Base-by-base conservation (phyloP, 2,888 invertebrate genomes). In the Dugesia japonica region DNA sequence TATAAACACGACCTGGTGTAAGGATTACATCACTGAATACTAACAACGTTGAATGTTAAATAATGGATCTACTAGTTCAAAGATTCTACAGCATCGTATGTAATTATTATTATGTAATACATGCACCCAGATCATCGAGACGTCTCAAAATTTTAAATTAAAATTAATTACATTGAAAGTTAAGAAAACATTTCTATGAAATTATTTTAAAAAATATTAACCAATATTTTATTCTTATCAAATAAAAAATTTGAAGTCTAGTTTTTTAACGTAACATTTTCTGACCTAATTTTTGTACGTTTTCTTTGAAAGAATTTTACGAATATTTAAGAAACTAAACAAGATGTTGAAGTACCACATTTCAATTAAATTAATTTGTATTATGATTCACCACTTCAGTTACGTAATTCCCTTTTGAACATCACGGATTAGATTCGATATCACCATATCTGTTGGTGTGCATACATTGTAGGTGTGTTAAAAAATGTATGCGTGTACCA, bases 1-100 rank as follows among this genome's bases (percentile, higher is more conserved):
- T 56, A 56, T 56, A 56, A 56, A 56, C 56, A 56, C 56, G 56
- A 56, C 56, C 56, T 56, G 56, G 56, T 56, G 56, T 56, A 56
- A 56, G 56, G 56, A 56, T 56, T 56, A 56, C 56, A 56, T 56
- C 56, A 56, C 23, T 4, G 17, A 56, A 56, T 56, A 56, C 56
- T 56, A 56, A 56, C 56, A 56, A 56, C 56, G 56, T 56, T 56
- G 56, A 56, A 56, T 56, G 56, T 56, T 56, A 56, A 56, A 56
- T 56, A 56, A 56, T 56, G 56, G 56, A 56, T 56, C 56, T 56
- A n/a, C 56, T 56, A 56, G 56, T 56, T 56, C 56, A 56, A 56
- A 56, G 56, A 56, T 56, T 56, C 56, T 56, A 56, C 56, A 56
- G 56, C 56, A 56, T 56, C 56, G 56, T 56, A 56, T 56, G 56